Percentiles rank a stretch among this genome's conserved stretches.
These are phyloP conservation scores for Chloropsis hardwickii DNA, from an alignment of 2,113 vertebrate species.

Conservation along the genomic window DNA sequence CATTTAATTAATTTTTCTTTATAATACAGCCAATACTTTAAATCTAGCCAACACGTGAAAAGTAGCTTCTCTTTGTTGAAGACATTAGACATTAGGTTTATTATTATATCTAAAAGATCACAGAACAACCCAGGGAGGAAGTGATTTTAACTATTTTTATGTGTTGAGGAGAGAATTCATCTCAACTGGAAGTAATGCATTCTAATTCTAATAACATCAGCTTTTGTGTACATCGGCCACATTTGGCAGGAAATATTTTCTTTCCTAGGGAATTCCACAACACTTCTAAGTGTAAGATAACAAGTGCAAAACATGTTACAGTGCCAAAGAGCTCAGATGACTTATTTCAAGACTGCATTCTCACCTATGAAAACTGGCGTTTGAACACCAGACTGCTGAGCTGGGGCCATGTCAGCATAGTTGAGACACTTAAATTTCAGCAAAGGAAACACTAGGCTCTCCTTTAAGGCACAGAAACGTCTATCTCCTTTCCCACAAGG, in stretches of 20 bases:
- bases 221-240: not conserved
- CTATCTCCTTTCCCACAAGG: not conserved
- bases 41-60: not conserved
- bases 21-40: not conserved
- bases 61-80: not conserved
- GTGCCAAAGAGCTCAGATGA: not conserved
- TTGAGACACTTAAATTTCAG: not conserved
- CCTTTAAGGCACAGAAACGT: not conserved
- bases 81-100: not conserved
- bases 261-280: not conserved
- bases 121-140: not conserved
- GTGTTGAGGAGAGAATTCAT: not conserved
- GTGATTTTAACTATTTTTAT: not conserved
- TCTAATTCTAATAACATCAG: not conserved
- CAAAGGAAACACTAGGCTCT: not conserved
- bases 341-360: not conserved
- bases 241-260: not conserved
- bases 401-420: not conserved
- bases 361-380: not conserved
- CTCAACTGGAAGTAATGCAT: not conserved
- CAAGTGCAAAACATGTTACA: not conserved
- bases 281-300: not conserved
- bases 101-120: not conserved
- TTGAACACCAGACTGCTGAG: not conserved
- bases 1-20: not conserved